Percentiles rank a stretch among this genome's conserved stretches.
Evolutionary conservation across 1,140 invertebrate species (phyloP).

Genomic region (Drosophila pandora): DNA sequence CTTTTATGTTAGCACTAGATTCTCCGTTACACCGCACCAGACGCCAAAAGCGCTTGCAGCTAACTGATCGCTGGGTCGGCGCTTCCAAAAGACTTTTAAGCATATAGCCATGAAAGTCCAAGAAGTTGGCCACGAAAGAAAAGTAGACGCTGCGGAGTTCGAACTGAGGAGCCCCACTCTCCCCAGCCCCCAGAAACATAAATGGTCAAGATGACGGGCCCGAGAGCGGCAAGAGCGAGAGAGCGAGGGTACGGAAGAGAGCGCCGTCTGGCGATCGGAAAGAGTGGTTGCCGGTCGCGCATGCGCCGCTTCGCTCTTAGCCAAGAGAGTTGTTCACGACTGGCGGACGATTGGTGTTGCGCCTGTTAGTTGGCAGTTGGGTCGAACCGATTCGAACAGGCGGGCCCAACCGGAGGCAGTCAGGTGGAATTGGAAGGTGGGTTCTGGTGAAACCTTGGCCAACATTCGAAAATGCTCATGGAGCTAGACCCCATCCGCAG

Average conservation of each 20-base stretch:
- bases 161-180: constrained; percentile 23
- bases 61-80: constrained; percentile 70
- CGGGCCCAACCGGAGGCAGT: not conserved
- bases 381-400: constrained; percentile 10
- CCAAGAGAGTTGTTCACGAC: constrained; percentile 21
- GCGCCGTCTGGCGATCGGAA: constrained; percentile 5
- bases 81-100: constrained; percentile 81
- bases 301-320: constrained; percentile 49
- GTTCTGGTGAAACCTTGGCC: constrained; percentile 18
- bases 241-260: constrained; percentile 9
- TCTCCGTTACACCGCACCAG: constrained; percentile 75
- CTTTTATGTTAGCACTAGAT: constrained; percentile 17
- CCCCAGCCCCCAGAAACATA: constrained; percentile 14
- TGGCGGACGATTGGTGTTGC: constrained; percentile 24
- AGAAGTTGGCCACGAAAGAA: constrained; percentile 74
- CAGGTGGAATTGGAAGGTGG: constrained; percentile 10
- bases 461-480: not conserved
- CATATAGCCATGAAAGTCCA: constrained; percentile 79
- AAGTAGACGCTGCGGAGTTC: constrained; percentile 61
- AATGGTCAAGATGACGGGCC: constrained; percentile 63
- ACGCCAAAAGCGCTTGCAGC: constrained; percentile 73
- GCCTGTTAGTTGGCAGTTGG: constrained; percentile 21
- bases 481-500: no score
- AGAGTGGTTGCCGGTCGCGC: constrained; percentile 50
- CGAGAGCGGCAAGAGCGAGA: constrained; percentile 25